These are phyloP conservation scores for Drosophila flavopinicola DNA, from an alignment of 2,888 invertebrate species.

Conservation along the genomic window DNA sequence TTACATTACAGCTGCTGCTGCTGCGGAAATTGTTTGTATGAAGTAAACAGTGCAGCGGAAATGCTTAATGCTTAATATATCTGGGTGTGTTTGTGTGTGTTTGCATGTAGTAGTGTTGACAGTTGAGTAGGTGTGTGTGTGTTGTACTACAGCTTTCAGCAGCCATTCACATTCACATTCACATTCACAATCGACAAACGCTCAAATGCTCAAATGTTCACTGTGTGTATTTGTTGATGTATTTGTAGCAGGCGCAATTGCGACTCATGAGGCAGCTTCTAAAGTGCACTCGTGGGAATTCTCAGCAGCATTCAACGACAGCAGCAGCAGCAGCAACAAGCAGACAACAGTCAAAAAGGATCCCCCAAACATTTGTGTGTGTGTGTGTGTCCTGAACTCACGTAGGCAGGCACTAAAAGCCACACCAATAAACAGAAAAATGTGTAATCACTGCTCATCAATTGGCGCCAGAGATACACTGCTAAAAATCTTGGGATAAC, in stretches of 20 bases:
- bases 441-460: constrained; percentile 77
- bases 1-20: constrained; percentile 41
- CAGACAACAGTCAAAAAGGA: constrained; percentile 13
- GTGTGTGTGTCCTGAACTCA: constrained; percentile 39
- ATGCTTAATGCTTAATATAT: constrained; percentile 60
- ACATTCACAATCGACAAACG: constrained; percentile 40
- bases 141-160: constrained; percentile 1
- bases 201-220: constrained; percentile 50
- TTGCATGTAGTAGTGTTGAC: no score
- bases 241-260: constrained; percentile 46
- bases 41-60: constrained; percentile 62
- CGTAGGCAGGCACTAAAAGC: constrained; percentile 54
- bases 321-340: constrained; percentile 19
- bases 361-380: constrained; percentile 15
- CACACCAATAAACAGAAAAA: constrained; percentile 49
- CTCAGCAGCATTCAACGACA: constrained; percentile 26
- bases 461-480: constrained; percentile 49
- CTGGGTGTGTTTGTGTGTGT: background rate
- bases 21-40: constrained; percentile 68
- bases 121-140: background rate
- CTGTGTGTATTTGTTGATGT: constrained; percentile 32
- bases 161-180: no score
- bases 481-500: constrained; percentile 16
- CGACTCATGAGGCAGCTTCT: constrained; percentile 55
- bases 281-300: constrained; percentile 76